These are phyloP conservation scores for Tamias sibiricus DNA, from an alignment of 2,113 vertebrate genomes.

Conservation along the genomic window DNA sequence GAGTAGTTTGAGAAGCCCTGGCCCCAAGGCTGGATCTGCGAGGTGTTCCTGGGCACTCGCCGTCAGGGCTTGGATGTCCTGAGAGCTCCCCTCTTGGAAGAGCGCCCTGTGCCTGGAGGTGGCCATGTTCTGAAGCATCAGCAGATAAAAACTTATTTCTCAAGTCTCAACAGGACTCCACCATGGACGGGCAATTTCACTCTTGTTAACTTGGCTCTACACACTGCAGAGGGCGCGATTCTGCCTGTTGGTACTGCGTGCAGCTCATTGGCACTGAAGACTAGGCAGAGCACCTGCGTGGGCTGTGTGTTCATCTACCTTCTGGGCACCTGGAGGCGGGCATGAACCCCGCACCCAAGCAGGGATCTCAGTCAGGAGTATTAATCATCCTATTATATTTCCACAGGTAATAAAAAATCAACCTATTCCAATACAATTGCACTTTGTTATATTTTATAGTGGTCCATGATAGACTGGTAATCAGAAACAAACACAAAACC, in stretches of 20 bases:
- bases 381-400: no score
- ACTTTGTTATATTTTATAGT: background rate
- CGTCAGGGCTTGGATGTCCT: accelerated
- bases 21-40: background rate
- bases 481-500: background rate
- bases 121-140: background rate
- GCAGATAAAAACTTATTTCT: background rate
- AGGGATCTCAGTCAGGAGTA: background rate
- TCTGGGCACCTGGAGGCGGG: background rate
- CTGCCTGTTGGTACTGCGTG: background rate
- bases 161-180: background rate
- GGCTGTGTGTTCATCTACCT: background rate
- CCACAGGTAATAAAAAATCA: no score
- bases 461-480: background rate
- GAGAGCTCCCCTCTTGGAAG: background rate
- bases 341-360: background rate
- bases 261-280: background rate
- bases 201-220: background rate
- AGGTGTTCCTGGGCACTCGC: accelerated
- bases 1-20: background rate
- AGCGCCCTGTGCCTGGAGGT: background rate
- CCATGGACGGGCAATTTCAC: accelerated
- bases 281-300: no score
- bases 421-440: background rate
- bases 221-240: background rate